These are phyloP conservation scores for Tachystola acroxantha DNA, from an alignment of 2,888 invertebrate species.

Conservation along the genomic window DNA sequence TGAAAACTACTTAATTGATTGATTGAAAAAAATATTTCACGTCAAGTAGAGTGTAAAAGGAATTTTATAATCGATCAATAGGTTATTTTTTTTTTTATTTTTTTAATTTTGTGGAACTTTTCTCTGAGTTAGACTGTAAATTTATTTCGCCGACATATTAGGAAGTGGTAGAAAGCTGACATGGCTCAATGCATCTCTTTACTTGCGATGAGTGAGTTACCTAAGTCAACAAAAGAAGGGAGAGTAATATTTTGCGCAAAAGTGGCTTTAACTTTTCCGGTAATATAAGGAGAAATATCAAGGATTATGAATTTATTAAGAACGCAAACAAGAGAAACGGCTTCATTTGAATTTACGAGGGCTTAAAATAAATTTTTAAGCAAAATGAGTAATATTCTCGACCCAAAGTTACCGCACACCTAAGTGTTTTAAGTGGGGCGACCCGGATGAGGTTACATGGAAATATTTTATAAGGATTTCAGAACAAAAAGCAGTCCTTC, in stretches of 20 bases:
- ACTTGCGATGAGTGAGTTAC: too few relatives aligned
- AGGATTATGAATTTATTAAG: conserved; percentile 13
- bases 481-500: conserved; percentile 37
- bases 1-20: too few relatives aligned
- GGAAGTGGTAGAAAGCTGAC: too few relatives aligned
- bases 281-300: conserved; percentile 4
- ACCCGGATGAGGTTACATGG: conserved; percentile 36
- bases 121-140: too few relatives aligned
- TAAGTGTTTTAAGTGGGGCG: conserved; percentile 45
- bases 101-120: too few relatives aligned
- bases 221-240: neutral
- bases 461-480: conserved; percentile 44
- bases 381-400: conserved; percentile 8
- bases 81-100: too few relatives aligned
- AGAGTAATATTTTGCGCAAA: conserved; percentile 2
- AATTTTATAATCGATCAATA: too few relatives aligned
- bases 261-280: conserved; percentile 1
- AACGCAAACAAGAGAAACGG: conserved; percentile 8
- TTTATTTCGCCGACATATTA: too few relatives aligned
- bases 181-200: too few relatives aligned
- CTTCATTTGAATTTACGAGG: conserved; percentile 9
- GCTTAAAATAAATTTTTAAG: conserved; percentile 8
- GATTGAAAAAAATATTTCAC: too few relatives aligned
- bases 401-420: conserved; percentile 12
- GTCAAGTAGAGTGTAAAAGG: too few relatives aligned